Conservation (phyloP, 2,888 invertebrate genomes). For the Heliconius ismenius region DNA sequence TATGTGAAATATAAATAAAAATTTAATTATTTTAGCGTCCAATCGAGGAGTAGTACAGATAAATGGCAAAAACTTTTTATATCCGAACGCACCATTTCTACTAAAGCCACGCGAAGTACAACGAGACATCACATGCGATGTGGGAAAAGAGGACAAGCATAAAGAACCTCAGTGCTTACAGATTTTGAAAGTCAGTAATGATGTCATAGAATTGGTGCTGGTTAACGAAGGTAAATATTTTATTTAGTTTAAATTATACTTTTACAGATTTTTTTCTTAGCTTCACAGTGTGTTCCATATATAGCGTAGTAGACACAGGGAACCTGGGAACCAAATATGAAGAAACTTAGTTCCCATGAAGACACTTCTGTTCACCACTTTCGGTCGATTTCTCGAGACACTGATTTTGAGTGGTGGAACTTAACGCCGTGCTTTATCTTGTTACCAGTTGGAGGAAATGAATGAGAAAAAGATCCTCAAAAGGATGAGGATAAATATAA, state of each 20-base stretch:
- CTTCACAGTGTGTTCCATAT: too few species aligned
- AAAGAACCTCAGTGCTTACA: slow-evolving; percentile 80
- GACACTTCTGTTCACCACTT: too few species aligned
- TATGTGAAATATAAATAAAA: too few species aligned
- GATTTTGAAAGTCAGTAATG: slow-evolving; percentile 74
- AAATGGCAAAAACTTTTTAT: slow-evolving; percentile 82
- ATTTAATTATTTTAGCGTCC: slow-evolving; percentile 54
- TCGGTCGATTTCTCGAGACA: too few species aligned
- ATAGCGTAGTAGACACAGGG: not conserved
- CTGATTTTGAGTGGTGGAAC: too few species aligned
- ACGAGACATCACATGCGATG: slow-evolving; percentile 61
- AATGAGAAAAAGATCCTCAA: too few species aligned
- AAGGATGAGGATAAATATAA: too few species aligned
- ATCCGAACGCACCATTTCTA: slow-evolving; percentile 82
- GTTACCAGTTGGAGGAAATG: too few species aligned
- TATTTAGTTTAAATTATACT: too few species aligned
- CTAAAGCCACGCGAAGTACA: slow-evolving; percentile 74
- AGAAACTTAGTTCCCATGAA: too few species aligned
- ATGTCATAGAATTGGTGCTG: slow-evolving; percentile 81
- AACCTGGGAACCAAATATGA: not conserved
- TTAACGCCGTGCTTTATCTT: too few species aligned
- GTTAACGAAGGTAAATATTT: slow-evolving; percentile 84
- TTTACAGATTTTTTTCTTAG: too few species aligned
- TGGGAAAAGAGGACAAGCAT: slow-evolving; percentile 62
- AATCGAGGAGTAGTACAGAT: slow-evolving; percentile 77